Conservation (phyloP, 2,888 invertebrate species). For the Drosophila prostipennis region DNA sequence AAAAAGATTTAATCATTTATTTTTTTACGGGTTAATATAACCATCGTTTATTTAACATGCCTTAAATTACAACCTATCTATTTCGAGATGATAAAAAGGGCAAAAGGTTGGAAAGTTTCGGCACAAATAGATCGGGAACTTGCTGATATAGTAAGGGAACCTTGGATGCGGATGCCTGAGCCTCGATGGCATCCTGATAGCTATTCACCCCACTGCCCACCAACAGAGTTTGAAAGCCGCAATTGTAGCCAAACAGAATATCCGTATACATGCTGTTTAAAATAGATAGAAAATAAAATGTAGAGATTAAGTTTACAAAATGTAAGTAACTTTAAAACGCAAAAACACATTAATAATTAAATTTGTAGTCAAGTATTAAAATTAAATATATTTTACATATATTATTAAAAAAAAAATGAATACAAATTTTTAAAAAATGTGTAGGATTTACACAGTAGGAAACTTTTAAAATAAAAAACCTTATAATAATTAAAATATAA, state of each 20-base stretch:
- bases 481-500: too few relatives aligned
- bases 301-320: too few relatives aligned
- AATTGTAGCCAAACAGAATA: slow-evolving; percentile 62
- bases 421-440: too few relatives aligned
- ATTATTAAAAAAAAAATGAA: too few relatives aligned
- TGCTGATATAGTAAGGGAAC: slow-evolving; percentile 49
- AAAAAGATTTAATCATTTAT: too few relatives aligned
- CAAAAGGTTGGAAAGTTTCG: slow-evolving; percentile 47
- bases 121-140: slow-evolving; percentile 56
- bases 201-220: slow-evolving; percentile 61
- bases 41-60: neutral
- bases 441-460: too few relatives aligned
- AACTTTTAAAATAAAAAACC: too few relatives aligned
- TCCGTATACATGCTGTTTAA: slow-evolving; percentile 52
- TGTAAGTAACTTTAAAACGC: too few relatives aligned
- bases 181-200: slow-evolving; percentile 41
- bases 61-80: slow-evolving; percentile 22
- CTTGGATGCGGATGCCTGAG: slow-evolving; percentile 42
- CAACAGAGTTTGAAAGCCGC: slow-evolving; percentile 64
- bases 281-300: neutral
- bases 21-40: too few relatives aligned
- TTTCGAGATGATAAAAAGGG: slow-evolving; percentile 53
- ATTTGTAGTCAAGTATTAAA: too few relatives aligned
- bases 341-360: too few relatives aligned
- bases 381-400: too few relatives aligned